A percentile compares a stretch with the other conserved stretches of the same genome.
Evolutionary conservation across 92 coral and sea anemone species (phyloP).

Genomic region (Heteractis magnifica): DNA sequence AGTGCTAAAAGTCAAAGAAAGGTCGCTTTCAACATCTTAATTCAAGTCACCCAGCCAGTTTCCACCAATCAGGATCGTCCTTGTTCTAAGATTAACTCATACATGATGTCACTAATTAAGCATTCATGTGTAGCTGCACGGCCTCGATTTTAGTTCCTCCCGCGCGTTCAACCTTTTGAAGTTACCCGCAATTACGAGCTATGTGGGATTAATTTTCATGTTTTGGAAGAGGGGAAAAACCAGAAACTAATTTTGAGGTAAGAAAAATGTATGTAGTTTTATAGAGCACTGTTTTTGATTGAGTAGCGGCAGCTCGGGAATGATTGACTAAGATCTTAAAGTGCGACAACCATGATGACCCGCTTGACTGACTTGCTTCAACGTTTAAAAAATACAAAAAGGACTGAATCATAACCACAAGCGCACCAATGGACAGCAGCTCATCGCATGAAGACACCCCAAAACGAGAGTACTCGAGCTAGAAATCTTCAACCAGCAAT

Average conservation of each 20-base stretch:
- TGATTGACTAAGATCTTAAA: conserved; percentile 3
- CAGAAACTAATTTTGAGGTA: not conserved
- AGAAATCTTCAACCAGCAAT: not conserved
- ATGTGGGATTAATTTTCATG: conserved; percentile 10
- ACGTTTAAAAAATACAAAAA: not conserved
- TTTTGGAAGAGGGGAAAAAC: not conserved
- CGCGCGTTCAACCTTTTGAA: conserved; percentile 31
- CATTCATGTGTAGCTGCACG: conserved; percentile 38
- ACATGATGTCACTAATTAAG: conserved; percentile 60
- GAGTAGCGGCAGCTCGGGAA: not conserved
- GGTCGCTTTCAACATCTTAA: conserved; percentile 4
- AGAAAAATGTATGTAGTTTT: not conserved
- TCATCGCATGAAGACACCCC: conserved; percentile 23
- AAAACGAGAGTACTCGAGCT: not conserved
- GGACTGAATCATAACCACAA: not conserved
- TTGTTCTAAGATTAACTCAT: conserved; percentile 45
- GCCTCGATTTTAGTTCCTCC: conserved; percentile 33
- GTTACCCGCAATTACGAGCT: conserved; percentile 34
- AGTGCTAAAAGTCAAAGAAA: conserved; percentile 1
- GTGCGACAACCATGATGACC: conserved; percentile 28
- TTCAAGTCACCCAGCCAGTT: not conserved
- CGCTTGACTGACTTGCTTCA: conserved; percentile 17
- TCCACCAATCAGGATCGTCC: conserved; percentile 40
- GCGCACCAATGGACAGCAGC: conserved; percentile 20
- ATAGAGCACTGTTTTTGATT: not conserved